Percentiles rank a stretch among this genome's conserved stretches.
Evolutionary conservation across 2,113 vertebrate species (phyloP).

Genomic region (Ailuropoda melanoleuca): DNA sequence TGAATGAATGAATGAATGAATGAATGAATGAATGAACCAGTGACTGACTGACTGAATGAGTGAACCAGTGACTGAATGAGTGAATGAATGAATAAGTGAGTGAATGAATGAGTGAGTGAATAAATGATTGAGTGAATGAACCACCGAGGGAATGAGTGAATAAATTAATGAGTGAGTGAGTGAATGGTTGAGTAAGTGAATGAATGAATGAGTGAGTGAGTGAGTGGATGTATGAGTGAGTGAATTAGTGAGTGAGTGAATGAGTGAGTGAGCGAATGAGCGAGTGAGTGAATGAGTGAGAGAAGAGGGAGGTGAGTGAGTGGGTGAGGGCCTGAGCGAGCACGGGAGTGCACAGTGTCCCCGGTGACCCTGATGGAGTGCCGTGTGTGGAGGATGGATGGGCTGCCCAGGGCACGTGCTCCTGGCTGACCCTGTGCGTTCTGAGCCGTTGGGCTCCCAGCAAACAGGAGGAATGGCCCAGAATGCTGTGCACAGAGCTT

Average conservation of each 20-base stretch:
- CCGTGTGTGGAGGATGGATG: not conserved
- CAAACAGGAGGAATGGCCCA: not conserved
- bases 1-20: fast-evolving
- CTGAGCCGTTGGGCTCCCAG: fast-evolving
- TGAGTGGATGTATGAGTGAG: too few relatives aligned
- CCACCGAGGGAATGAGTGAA: fast-evolving
- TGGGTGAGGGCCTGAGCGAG: not conserved
- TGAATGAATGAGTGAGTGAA: too few relatives aligned
- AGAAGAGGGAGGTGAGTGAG: too few relatives aligned
- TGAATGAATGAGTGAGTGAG: not conserved
- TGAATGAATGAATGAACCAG: too few relatives aligned
- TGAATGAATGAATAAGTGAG: not conserved
- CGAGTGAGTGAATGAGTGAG: too few relatives aligned
- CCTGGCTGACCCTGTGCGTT: not conserved
- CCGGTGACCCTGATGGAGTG: not conserved
- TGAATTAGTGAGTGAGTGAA: too few relatives aligned
- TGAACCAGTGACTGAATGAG: not conserved
- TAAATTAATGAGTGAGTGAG: too few relatives aligned
- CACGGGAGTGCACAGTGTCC: not conserved
- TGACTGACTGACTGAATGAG: too few relatives aligned
- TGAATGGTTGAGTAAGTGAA: too few relatives aligned
- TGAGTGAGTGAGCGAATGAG: too few relatives aligned
- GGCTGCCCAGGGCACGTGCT: not conserved
- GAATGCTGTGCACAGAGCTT: not conserved
- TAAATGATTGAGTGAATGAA: too few relatives aligned